A percentile compares a stretch with the other conserved stretches of the same genome.
phyloP scores from a whole-genome alignment of 2,113 vertebrate genomes.

The Vombatus ursinus region DNA sequence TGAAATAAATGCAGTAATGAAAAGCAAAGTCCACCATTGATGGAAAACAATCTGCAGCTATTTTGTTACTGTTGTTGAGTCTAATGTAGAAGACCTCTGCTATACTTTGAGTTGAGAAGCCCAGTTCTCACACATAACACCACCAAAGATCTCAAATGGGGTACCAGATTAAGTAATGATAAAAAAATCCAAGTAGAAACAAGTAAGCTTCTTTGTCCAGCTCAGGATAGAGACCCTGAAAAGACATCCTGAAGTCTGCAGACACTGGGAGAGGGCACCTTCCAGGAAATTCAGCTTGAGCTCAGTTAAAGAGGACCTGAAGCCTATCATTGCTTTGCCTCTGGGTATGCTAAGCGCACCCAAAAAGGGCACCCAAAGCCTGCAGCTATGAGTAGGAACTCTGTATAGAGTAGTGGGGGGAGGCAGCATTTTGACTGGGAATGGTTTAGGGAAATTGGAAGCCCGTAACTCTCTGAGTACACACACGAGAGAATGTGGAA shows the following conservation, averaged over 20 bases:
- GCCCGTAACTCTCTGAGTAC: background rate
- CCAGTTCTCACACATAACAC: background rate
- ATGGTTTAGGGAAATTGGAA: background rate
- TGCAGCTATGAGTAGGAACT: background rate
- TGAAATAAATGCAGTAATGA: background rate
- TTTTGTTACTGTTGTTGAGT: background rate
- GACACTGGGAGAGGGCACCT: background rate
- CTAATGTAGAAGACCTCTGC: background rate
- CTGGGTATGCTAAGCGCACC: background rate
- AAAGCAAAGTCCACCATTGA: background rate
- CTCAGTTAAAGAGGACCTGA: background rate
- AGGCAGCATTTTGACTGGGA: background rate
- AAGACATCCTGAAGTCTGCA: background rate
- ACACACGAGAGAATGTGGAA: background rate
- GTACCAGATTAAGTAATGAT: background rate
- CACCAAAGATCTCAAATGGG: background rate
- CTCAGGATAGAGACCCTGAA: background rate
- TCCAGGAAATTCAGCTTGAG: background rate
- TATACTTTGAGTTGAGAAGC: background rate
- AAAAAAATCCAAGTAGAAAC: background rate
- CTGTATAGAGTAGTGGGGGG: background rate
- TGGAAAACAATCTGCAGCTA: background rate
- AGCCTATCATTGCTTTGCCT: background rate
- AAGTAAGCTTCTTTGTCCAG: background rate
- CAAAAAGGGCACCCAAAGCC: background rate